Evolutionary conservation across 2,113 vertebrate species (phyloP).

Genomic region (Cercocebus atys): DNA sequence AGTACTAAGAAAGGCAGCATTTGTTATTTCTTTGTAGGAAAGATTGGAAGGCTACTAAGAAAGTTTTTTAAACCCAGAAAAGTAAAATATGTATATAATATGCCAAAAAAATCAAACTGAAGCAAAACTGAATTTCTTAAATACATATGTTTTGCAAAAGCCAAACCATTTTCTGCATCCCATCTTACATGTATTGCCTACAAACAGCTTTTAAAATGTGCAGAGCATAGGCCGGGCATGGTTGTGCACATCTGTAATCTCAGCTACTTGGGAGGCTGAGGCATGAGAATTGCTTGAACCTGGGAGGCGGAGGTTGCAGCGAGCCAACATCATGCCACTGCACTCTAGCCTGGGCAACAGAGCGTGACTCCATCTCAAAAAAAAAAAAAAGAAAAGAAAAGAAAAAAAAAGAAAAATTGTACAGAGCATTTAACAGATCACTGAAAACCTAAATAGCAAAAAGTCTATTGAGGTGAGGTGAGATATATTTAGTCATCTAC

Average conservation of each 20-base stretch:
- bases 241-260: too few relatives aligned
- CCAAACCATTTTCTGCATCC: neutral
- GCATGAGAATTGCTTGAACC: too few relatives aligned
- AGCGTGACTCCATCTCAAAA: too few relatives aligned
- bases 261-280: too few relatives aligned
- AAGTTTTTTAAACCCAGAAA: conserved; percentile 32
- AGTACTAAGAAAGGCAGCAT: conserved; percentile 21
- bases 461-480: conserved; percentile 58
- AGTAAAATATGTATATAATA: conserved; percentile 5
- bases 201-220: conserved; percentile 56
- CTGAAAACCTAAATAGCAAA: conserved; percentile 62
- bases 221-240: neutral
- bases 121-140: conserved; percentile 49
- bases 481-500: conserved; percentile 61
- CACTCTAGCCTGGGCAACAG: too few relatives aligned
- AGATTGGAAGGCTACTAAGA: conserved; percentile 1
- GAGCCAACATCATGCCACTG: too few relatives aligned
- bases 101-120: conserved; percentile 18
- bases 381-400: too few relatives aligned
- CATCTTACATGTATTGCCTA: conserved; percentile 36
- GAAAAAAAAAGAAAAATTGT: neutral
- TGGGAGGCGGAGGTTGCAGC: too few relatives aligned
- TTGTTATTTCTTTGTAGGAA: conserved; percentile 51
- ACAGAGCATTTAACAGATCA: conserved; percentile 63
- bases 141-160: conserved; percentile 47